Base-by-base conservation (phyloP, 30 jellyfish, hydroid and myxozoan species). In the Aurelia sp. region DNA sequence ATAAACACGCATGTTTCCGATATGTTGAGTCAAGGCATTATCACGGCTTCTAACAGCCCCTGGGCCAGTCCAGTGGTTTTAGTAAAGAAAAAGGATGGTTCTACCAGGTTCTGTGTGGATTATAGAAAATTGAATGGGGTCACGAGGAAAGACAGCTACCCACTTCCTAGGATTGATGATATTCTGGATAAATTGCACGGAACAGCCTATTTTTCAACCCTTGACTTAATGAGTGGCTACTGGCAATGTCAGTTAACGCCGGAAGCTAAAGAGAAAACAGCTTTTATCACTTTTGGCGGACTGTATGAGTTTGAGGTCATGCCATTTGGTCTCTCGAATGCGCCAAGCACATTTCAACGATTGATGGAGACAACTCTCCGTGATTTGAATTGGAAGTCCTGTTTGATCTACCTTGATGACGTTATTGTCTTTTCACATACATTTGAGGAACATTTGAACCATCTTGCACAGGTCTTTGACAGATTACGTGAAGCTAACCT, bases 21-120 rank as follows among this genome's bases (percentile, higher is more conserved):
- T 3, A 74, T 85, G 90, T 52, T 85, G 48, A 74, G 61, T 12
- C 59, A 35, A 1, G 95, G 67, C 9, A 68, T 85, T 51, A 85
- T 85, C 47, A 30, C 50, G 84, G 86, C 91, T 6, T 31, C 78
- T 55, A 63, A 35, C 27, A 11, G 55, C 11, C 91, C 91, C 55
- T 85, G 95, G 95, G 63, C 90, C 10, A 22, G 76, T 35, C 95
- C 95, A 31, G 58, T 77, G 9, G 90, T 85, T 13, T 48, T 78
- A 13, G 89, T 78, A 44, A 62, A 78, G 59, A 78, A 78, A 68
- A 35, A 40, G 38, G 89, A 78, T 44, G 89, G 89, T 12, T 47
- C 89, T 12, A 30, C 48, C 50, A 33, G 91, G 33, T 27, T 27
- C 2, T 27, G 33, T 27, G 33, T 2, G 1, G 33, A 27, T 27